Evolutionary conservation across 2,113 vertebrate genomes (phyloP), one percentile per base, ranked within the genome.

Genomic region (Gobius niger): DNA sequence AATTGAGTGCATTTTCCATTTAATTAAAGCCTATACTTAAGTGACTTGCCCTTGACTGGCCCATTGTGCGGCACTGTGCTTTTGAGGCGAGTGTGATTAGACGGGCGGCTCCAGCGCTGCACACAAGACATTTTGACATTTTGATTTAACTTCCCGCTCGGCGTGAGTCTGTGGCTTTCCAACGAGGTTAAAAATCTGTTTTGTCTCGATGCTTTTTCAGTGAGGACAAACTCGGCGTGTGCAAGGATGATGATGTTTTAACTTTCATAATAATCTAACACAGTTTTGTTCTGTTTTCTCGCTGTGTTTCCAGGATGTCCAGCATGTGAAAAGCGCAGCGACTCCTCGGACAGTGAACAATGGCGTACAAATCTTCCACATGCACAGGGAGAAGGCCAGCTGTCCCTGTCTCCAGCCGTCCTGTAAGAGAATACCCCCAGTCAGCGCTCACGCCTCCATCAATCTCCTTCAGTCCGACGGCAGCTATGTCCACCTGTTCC

Each of bases 401-500:
- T 89, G 88, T 89, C 88, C 78, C 76, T 1, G 54, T 75, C 78
- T 64, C 74, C 70, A 82, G 76, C 81, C 72, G 82, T 85, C 81
- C 87, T 87, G 85, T 89, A 89, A 88, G 84, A 72, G 78, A 89
- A 89, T 79, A 83, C 86, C 73, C 80, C 71, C 44, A 65, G 68
- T 77, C 81, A 15, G 82, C 65, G 77, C 79, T 85, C 78, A 73
- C 76, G 73, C 82, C 75, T 75, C 84, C 88, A 92, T 93, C 91
- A 92, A 93, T 93, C 92, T 91, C 86, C 51, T 49, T 68, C 64
- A 71, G 83, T 80, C 67, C 91, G 92, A 93, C 92, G 90, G 86
- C 77, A 88, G 84, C 87, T 92, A 93, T 92, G 89, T 65, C 89
- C 91, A 92, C 91, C 92, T 93, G 92, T 92, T 91, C 84, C 76